These are phyloP conservation scores for Zenarchopterus dispar DNA, from an alignment of 2,797 vertebrate species.

Conservation along the genomic window DNA sequence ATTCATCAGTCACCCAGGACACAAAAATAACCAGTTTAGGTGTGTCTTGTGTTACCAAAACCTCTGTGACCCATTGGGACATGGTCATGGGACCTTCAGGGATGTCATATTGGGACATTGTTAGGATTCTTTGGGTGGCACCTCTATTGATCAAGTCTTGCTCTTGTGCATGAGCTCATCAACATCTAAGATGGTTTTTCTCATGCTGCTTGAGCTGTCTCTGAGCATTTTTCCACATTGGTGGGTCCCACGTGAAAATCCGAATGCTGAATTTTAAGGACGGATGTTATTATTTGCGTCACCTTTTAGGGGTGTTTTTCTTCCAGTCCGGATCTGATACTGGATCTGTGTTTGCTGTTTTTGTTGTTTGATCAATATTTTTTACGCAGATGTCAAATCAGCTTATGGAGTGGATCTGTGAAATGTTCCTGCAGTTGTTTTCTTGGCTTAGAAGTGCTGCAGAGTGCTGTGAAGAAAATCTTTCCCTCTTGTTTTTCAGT, in stretches of 20 bases:
- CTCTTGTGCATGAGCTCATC: neutral
- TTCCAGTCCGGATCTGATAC: too few relatives aligned
- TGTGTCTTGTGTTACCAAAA: conserved; percentile 2
- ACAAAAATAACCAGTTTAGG: too few relatives aligned
- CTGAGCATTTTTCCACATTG: too few relatives aligned
- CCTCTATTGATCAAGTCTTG: neutral
- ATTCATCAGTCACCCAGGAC: too few relatives aligned
- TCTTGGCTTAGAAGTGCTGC: neutral
- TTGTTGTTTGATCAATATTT: too few relatives aligned
- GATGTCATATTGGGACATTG: conserved; percentile 2
- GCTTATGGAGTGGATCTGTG: neutral
- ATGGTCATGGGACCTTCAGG: neutral
- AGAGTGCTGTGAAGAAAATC: conserved; percentile 3
- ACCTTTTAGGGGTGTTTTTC: too few relatives aligned
- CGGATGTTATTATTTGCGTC: too few relatives aligned
- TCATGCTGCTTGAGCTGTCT: neutral
- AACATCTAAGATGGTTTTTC: neutral
- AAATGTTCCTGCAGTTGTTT: neutral
- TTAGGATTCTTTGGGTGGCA: neutral
- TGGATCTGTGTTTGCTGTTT: too few relatives aligned
- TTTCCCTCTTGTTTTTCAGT: conserved; percentile 2
- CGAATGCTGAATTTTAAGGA: too few relatives aligned
- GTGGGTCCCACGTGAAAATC: too few relatives aligned
- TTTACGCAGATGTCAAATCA: neutral
- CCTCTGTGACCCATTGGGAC: conserved; percentile 2